phyloP scores from a whole-genome alignment of 2,888 invertebrate genomes.

The Cosmia trapezina region DNA sequence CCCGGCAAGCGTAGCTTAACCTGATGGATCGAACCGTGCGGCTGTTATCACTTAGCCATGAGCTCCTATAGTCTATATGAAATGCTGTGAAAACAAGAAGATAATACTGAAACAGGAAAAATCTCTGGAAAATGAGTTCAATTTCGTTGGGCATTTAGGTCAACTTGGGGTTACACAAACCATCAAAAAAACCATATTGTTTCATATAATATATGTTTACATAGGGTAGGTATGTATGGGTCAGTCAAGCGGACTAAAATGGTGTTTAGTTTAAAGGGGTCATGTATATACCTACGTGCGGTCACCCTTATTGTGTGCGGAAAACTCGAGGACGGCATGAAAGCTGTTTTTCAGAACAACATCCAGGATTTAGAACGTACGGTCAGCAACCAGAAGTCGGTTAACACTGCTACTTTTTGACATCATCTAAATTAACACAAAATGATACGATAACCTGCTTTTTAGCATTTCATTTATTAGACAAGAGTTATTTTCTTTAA shows the following conservation, averaged over 20 bases:
- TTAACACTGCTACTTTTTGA: too few relatives aligned
- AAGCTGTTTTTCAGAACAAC: conserved; percentile 30
- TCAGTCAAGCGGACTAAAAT: conserved; percentile 47
- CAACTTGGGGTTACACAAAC: conserved; percentile 59
- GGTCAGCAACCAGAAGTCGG: too few relatives aligned
- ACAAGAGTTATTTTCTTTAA: too few relatives aligned
- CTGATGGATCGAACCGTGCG: too few relatives aligned
- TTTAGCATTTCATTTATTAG: too few relatives aligned
- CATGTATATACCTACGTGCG: conserved; percentile 16
- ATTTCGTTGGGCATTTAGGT: conserved; percentile 61
- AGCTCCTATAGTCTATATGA: conserved; percentile 8
- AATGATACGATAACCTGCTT: too few relatives aligned
- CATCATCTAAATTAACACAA: too few relatives aligned
- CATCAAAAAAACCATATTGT: conserved; percentile 60
- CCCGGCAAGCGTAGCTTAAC: too few relatives aligned
- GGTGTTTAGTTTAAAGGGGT: conserved; percentile 48
- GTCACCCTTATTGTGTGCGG: conserved; percentile 39
- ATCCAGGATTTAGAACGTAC: neutral
- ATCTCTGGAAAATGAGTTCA: conserved; percentile 56
- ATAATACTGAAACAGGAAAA: conserved; percentile 58
- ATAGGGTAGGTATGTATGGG: conserved; percentile 29
- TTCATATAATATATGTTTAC: conserved; percentile 42
- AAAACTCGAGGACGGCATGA: conserved; percentile 22
- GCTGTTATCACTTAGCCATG: too few relatives aligned
- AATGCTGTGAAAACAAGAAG: conserved; percentile 47